These are phyloP conservation scores for Pelobates fuscus DNA, from an alignment of 2,113 vertebrate species.

Conservation along the genomic window DNA sequence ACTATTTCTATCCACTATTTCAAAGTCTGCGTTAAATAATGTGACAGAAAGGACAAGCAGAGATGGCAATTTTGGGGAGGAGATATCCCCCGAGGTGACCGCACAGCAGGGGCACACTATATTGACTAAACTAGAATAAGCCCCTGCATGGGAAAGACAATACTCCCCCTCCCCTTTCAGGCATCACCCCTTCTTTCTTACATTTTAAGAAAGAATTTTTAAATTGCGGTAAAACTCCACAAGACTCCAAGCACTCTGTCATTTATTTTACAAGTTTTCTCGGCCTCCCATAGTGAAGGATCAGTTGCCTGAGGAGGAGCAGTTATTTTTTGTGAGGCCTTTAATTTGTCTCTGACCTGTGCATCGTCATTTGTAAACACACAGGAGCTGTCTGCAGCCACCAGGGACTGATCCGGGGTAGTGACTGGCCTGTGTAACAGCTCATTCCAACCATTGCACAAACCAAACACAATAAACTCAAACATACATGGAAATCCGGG, in stretches of 20 bases:
- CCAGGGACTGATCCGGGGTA: background rate
- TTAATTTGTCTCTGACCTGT: background rate
- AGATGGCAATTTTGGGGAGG: background rate
- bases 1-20: too few relatives aligned
- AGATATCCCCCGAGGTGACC: background rate
- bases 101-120: background rate
- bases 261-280: slow-evolving; percentile 5
- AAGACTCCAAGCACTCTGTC: background rate
- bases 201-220: slow-evolving; percentile 17
- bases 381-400: background rate
- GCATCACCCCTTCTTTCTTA: background rate
- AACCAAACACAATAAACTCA: background rate
- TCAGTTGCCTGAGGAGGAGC: background rate
- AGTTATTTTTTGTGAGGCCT: background rate
- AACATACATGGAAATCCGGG: too few relatives aligned
- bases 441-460: background rate
- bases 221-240: background rate
- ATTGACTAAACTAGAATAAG: background rate
- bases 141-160: background rate
- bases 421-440: background rate
- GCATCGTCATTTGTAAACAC: background rate
- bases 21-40: too few relatives aligned
- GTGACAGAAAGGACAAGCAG: background rate
- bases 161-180: background rate
- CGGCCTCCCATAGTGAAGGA: background rate